These are phyloP conservation scores for Dexiosoma caninum DNA, from an alignment of 2,888 invertebrate genomes.

Conservation along the genomic window DNA sequence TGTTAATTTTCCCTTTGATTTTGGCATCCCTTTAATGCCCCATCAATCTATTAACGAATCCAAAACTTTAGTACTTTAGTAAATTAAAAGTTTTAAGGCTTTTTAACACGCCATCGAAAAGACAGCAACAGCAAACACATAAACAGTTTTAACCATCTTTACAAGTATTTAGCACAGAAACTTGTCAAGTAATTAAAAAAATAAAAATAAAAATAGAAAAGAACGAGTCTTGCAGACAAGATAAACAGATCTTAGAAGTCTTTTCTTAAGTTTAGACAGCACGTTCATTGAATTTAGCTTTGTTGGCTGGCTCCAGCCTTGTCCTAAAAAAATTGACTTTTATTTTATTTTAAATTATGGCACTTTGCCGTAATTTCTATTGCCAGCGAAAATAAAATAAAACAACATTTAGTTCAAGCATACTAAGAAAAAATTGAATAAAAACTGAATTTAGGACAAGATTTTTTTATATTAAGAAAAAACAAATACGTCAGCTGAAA, in stretches of 20 bases:
- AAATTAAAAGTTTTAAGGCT: conserved; percentile 37
- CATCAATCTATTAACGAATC: background rate
- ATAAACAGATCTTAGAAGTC: background rate
- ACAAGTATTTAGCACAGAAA: conserved; percentile 46
- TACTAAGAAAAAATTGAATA: background rate
- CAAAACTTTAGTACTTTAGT: background rate
- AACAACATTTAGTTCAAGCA: background rate
- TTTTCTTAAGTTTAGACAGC: background rate
- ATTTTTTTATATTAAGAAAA: background rate
- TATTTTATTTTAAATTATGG: conserved; percentile 28
- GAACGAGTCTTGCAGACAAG: background rate
- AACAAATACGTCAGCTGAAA: no score
- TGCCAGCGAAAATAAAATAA: conserved; percentile 14
- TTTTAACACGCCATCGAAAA: conserved; percentile 40
- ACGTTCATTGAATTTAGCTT: conserved; percentile 21
- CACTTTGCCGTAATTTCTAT: conserved; percentile 29
- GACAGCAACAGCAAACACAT: background rate
- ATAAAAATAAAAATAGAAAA: conserved; percentile 1
- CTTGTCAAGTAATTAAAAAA: conserved; percentile 54
- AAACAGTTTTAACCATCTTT: conserved; percentile 29
- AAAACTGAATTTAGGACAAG: background rate
- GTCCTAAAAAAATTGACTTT: background rate
- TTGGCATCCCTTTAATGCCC: background rate
- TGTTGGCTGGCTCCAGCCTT: background rate
- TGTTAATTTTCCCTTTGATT: background rate